Percentiles rank a stretch among this genome's conserved stretches.
Conservation (phyloP, 2,113 vertebrate species). For the Nanorana parkeri region DNA sequence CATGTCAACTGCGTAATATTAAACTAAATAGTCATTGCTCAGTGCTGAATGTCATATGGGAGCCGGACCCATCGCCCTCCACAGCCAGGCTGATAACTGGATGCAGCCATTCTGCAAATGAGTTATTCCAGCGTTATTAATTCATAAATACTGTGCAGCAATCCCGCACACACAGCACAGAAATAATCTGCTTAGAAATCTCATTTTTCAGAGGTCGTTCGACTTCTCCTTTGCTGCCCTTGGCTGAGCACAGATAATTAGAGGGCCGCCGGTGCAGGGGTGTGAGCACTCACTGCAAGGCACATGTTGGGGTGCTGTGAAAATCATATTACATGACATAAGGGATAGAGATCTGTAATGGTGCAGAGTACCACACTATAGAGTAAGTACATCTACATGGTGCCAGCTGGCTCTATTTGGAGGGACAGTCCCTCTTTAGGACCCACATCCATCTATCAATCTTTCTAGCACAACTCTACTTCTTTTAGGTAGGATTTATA, state of each 20-base stretch:
- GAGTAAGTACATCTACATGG: too few relatives aligned
- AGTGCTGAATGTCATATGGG: not conserved
- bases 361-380: too few relatives aligned
- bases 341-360: too few relatives aligned
- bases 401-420: too few relatives aligned
- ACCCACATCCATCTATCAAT: too few relatives aligned
- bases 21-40: not conserved
- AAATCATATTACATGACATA: not conserved
- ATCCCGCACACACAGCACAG: not conserved
- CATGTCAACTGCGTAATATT: constrained; percentile 2
- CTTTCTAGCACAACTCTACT: too few relatives aligned
- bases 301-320: not conserved
- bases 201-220: constrained; percentile 23
- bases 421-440: too few relatives aligned
- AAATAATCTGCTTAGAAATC: constrained; percentile 48
- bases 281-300: not conserved
- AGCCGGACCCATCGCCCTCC: too few relatives aligned
- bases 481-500: too few relatives aligned
- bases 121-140: constrained; percentile 29
- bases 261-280: not conserved
- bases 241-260: constrained; percentile 46
- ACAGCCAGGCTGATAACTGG: not conserved
- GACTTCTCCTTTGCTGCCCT: constrained; percentile 38
- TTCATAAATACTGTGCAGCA: not conserved
- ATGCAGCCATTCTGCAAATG: not conserved